A percentile compares a stretch with the other conserved stretches of the same genome.
Conservation (phyloP, 2,113 vertebrate genomes). For the Xenopus laevis region DNA sequence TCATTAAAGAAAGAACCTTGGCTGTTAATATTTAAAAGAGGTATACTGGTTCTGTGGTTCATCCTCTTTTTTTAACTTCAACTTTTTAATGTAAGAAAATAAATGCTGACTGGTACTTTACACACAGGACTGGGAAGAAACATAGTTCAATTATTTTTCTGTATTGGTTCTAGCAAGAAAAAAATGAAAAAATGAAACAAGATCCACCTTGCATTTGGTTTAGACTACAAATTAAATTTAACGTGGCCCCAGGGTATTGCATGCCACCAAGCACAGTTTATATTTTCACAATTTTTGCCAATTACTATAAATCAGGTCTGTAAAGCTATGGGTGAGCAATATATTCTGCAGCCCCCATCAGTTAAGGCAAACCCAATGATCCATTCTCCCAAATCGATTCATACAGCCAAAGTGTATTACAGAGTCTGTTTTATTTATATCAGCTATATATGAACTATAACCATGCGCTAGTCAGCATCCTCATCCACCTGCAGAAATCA, state of each 20-base stretch:
- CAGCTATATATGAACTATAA: no score
- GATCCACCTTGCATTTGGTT: background rate
- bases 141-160: background rate
- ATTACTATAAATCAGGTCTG: background rate
- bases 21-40: no score
- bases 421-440: no score
- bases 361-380: background rate
- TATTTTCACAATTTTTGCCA: background rate
- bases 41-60: no score
- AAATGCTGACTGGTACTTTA: background rate
- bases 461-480: no score
- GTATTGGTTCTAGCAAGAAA: background rate
- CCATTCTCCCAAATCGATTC: background rate
- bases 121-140: background rate
- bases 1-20: no score
- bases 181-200: background rate
- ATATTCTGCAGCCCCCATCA: background rate
- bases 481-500: no score
- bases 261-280: background rate
- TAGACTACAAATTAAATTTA: background rate
- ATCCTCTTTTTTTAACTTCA: no score
- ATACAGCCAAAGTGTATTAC: no score
- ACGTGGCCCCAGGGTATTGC: background rate
- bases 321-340: background rate
- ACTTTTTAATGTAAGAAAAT: no score